Conservation (phyloP, 2,113 vertebrate species). For the Etheostoma spectabile region DNA sequence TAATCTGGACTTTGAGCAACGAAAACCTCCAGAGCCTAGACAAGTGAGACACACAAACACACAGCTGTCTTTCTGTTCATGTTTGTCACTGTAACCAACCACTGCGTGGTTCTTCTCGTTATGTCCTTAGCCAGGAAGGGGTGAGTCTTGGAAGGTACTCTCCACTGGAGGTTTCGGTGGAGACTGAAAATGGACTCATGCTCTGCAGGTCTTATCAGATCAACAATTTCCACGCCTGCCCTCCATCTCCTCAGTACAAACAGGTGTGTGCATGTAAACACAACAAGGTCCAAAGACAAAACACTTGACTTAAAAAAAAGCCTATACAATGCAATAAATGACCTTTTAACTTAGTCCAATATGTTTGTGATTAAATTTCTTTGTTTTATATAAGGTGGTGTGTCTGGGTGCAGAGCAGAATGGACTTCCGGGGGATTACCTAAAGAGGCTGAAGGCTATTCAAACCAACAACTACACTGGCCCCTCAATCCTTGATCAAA, state of each 20-base stretch:
- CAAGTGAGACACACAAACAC: slow-evolving; percentile 81
- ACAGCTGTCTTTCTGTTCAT: slow-evolving; percentile 8
- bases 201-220: slow-evolving; percentile 93
- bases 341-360: background rate
- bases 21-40: slow-evolving; percentile 85
- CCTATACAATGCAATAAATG: background rate
- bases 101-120: background rate
- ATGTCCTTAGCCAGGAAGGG: slow-evolving; percentile 88
- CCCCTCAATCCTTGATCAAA: slow-evolving; percentile 71
- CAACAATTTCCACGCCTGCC: slow-evolving; percentile 85
- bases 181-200: slow-evolving; percentile 81
- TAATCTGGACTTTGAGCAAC: slow-evolving; percentile 90
- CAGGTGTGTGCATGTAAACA: slow-evolving; percentile 79
- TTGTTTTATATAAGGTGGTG: slow-evolving; percentile 84
- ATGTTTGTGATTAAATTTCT: background rate
- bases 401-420: slow-evolving; percentile 92
- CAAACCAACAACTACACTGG: slow-evolving; percentile 91
- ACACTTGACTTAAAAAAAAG: too few relatives aligned
- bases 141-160: slow-evolving; percentile 86
- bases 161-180: slow-evolving; percentile 88
- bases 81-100: background rate
- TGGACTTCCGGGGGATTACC: slow-evolving; percentile 87
- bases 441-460: slow-evolving; percentile 87
- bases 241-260: slow-evolving; percentile 95
- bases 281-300: background rate